phyloP scores from a whole-genome alignment of 2,113 vertebrate genomes.

The Carollia perspicillata region DNA sequence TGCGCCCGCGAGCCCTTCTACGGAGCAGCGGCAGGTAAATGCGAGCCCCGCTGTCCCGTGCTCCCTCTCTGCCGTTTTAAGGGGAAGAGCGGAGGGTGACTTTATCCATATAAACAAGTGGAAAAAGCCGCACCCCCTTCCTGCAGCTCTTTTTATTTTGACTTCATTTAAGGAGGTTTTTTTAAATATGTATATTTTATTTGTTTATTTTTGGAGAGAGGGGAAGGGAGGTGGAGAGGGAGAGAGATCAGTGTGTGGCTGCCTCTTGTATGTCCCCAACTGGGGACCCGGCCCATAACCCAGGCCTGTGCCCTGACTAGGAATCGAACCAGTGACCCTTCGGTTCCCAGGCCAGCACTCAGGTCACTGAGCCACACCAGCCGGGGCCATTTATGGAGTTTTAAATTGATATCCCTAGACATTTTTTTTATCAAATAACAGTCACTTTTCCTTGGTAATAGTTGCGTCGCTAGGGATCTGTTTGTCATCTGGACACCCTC shows the following conservation, averaged over 20 bases:
- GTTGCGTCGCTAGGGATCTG: background rate
- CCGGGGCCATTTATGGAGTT: background rate
- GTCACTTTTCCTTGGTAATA: accelerated
- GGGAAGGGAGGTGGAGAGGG: too few relatives aligned
- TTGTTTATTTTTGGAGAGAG: too few relatives aligned
- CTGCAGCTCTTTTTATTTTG: background rate
- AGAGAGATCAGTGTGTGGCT: too few relatives aligned
- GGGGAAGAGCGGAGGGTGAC: background rate
- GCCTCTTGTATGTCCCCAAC: too few relatives aligned
- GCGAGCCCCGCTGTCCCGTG: accelerated
- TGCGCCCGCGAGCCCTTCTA: conserved; percentile 67
- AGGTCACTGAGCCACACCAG: too few relatives aligned
- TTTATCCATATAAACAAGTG: background rate
- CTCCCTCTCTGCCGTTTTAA: background rate
- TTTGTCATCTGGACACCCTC: background rate
- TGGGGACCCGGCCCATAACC: too few relatives aligned
- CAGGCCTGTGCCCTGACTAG: too few relatives aligned
- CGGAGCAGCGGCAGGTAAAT: conserved; percentile 81
- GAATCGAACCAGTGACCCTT: too few relatives aligned
- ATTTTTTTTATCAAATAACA: background rate
- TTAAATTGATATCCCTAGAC: background rate
- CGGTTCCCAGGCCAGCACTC: too few relatives aligned
- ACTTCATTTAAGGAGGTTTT: background rate
- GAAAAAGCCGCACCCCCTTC: too few relatives aligned
- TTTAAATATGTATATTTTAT: too few relatives aligned